Evolutionary conservation across 2,113 vertebrate species (phyloP), one percentile per base, ranked within the genome.

Genomic region (Pheucticus melanocephalus): DNA sequence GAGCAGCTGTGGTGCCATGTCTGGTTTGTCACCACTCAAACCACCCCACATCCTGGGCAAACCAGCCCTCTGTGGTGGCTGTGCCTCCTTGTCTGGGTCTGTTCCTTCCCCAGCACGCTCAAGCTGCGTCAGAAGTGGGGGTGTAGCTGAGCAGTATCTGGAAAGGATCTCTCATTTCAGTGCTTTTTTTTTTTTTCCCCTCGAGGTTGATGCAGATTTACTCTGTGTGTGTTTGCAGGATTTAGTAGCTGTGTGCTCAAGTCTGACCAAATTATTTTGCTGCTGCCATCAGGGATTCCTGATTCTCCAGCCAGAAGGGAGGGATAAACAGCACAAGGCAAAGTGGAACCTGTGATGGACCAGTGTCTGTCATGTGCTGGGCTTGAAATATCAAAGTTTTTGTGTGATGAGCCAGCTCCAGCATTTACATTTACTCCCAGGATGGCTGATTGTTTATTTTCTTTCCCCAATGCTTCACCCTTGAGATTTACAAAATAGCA

Each of bases 171-270:
- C 70, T 82, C 57, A 10, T 84, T 39, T 78, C 16, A 5, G 27
- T 63, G 84, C 21, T 33, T 28, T 37, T 37, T 33, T 22, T 37
- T 27, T 57, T 54, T 68, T 44, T 44, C 1, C 1, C 27, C 40
- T 75, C 11, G 81, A 72, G n/a, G 65, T 24, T 1, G 18, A 18
- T 45, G 21, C 6, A 70, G 53, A 45, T 28, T 60, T 25, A 33
- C 25, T 1, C 18, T 5, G 4, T 9, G 33, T 22, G 39, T 25
- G n/a, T 60, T 40, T 30, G 79, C 33, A 68, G 40, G 64, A 45
- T 45, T 37, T 40, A 21, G 30, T 19, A 60, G 25, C 24, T 13
- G 21, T 1, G 23, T 1, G 3, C 39, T 30, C 1, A 3, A 2
- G 17, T 20, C 78, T 31, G 39, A 63, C 9, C 21, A 5, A 78